Evolutionary conservation across 2,888 invertebrate species (phyloP).

Genomic region (Neoscelio sp.): DNA sequence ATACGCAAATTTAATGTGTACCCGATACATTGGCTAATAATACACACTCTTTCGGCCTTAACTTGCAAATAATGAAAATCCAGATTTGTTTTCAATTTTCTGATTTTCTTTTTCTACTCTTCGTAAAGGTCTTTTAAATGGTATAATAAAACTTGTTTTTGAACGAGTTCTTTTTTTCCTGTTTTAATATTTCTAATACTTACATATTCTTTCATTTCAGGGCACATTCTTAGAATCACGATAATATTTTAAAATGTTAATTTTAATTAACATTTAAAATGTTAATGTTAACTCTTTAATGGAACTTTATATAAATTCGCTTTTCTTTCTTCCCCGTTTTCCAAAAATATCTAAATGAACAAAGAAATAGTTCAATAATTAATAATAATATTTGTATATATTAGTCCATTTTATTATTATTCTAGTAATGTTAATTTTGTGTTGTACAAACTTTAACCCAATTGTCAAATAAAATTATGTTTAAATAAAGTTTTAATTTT

Average conservation of each 20-base stretch:
- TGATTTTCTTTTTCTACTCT: slow-evolving; percentile 11
- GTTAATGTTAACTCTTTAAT: too few relatives aligned
- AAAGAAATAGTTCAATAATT: too few relatives aligned
- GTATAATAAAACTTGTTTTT: slow-evolving; percentile 19
- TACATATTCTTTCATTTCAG: slow-evolving; percentile 10
- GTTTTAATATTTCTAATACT: background rate
- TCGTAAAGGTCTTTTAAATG: slow-evolving; percentile 25
- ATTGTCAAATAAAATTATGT: too few relatives aligned
- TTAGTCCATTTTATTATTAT: too few relatives aligned
- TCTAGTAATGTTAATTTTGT: too few relatives aligned
- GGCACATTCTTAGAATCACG: slow-evolving; percentile 10
- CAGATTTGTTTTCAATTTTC: background rate
- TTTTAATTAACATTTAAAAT: background rate
- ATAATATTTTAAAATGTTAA: too few relatives aligned
- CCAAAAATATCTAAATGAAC: slow-evolving; percentile 15
- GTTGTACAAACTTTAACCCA: too few relatives aligned
- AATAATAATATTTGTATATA: too few relatives aligned
- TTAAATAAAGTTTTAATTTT: background rate
- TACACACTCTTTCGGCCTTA: slow-evolving; percentile 18
- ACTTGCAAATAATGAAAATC: slow-evolving; percentile 16
- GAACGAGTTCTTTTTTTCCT: background rate
- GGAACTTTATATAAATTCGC: background rate
- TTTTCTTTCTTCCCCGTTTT: background rate
- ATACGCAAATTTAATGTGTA: slow-evolving; percentile 44
- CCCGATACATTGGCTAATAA: slow-evolving; percentile 27